phyloP scores from a whole-genome alignment of 2,797 vertebrate species.

The Sebastes cheni region DNA sequence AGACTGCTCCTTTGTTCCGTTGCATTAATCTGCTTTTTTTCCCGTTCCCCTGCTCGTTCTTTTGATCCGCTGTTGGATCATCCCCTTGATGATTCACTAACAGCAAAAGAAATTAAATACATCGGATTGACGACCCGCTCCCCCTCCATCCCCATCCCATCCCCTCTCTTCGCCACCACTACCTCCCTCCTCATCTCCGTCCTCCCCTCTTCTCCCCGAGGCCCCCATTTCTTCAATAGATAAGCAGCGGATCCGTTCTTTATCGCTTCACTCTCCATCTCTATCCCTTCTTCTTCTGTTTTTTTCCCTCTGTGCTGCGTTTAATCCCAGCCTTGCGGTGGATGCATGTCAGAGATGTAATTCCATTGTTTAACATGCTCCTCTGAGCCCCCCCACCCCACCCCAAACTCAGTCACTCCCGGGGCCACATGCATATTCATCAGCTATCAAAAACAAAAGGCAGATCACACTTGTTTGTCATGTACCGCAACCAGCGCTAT shows the following conservation, averaged over 20 bases:
- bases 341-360: slow-evolving; percentile 82
- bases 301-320: slow-evolving; percentile 50
- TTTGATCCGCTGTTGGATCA: slow-evolving; percentile 83
- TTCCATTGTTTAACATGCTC: slow-evolving; percentile 81
- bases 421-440: slow-evolving; percentile 79
- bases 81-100: slow-evolving; percentile 83
- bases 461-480: slow-evolving; percentile 74
- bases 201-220: slow-evolving; percentile 68
- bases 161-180: slow-evolving; percentile 43
- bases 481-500: slow-evolving; percentile 65
- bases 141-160: slow-evolving; percentile 16
- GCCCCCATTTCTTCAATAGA: slow-evolving; percentile 79
- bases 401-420: slow-evolving; percentile 72
- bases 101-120: slow-evolving; percentile 84
- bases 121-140: slow-evolving; percentile 73
- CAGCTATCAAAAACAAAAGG: slow-evolving; percentile 77
- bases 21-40: slow-evolving; percentile 75
- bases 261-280: slow-evolving; percentile 74
- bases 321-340: slow-evolving; percentile 81
- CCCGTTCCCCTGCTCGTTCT: slow-evolving; percentile 66
- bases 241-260: slow-evolving; percentile 77
- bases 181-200: slow-evolving; percentile 60
- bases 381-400: slow-evolving; percentile 67
- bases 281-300: slow-evolving; percentile 50
- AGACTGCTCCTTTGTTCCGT: slow-evolving; percentile 75